Conservation (phyloP, 2,797 vertebrate species). For the Centroberyx gerrardi region DNA sequence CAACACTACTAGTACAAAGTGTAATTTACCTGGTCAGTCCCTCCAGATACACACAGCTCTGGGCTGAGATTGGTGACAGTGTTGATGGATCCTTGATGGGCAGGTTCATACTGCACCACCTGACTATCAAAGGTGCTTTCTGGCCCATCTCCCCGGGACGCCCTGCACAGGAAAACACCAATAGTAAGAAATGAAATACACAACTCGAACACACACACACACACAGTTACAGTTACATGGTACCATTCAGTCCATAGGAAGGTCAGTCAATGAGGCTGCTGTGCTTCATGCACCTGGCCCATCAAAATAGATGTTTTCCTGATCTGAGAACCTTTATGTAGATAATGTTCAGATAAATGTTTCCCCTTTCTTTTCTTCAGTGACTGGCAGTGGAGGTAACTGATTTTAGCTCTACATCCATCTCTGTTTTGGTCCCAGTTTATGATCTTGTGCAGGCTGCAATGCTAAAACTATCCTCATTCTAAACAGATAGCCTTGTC, state of each 20-base stretch:
- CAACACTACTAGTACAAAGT: background rate
- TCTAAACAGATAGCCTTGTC: too few species aligned
- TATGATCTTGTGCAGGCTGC: background rate
- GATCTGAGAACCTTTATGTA: background rate
- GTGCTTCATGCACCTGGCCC: background rate
- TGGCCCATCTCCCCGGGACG: slow-evolving; percentile 74
- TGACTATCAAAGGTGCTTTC: slow-evolving; percentile 71
- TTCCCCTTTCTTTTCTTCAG: too few species aligned
- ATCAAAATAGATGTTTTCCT: too few species aligned
- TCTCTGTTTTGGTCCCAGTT: background rate
- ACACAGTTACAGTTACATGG: background rate
- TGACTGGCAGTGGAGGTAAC: background rate
- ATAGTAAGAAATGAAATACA: background rate
- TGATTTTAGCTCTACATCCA: background rate
- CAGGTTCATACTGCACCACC: slow-evolving; percentile 83
- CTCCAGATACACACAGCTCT: slow-evolving; percentile 93
- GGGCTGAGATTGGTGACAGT: slow-evolving; percentile 89
- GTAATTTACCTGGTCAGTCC: slow-evolving; percentile 88
- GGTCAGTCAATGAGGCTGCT: background rate
- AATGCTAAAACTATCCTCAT: background rate
- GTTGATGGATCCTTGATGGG: slow-evolving; percentile 87
- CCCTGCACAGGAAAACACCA: slow-evolving; percentile 72
- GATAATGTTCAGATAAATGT: background rate
- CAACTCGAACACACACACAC: background rate
- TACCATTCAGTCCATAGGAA: background rate